Evolutionary conservation across 92 coral and sea anemone species (phyloP).

Genomic region (Ricordea florida): DNA sequence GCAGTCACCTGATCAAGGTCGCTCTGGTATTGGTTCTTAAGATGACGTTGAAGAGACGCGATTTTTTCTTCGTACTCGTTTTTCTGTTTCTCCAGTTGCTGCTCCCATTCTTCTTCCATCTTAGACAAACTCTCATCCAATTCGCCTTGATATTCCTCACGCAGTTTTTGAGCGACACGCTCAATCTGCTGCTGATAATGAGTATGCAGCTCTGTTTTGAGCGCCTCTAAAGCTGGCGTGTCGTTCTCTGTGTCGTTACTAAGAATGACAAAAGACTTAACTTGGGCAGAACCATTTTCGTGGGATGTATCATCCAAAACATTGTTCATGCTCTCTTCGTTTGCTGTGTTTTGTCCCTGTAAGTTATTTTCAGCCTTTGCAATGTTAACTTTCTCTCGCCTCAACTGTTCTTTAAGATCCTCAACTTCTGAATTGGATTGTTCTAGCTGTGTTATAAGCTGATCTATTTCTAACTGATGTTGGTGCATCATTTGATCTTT

Average conservation of each 20-base stretch:
- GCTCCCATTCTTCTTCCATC: constrained; percentile 87
- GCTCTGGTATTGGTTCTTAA: constrained; percentile 81
- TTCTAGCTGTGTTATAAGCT: constrained; percentile 69
- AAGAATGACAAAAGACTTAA: constrained; percentile 22
- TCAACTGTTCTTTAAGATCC: constrained; percentile 44
- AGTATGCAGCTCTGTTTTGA: constrained; percentile 53
- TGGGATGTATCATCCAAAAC: constrained; percentile 11
- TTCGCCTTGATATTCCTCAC: constrained; percentile 85
- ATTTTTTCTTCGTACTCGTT: constrained; percentile 83
- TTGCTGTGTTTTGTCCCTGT: background rate
- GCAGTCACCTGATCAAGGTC: constrained; percentile 91
- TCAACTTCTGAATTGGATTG: constrained; percentile 75
- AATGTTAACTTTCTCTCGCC: constrained; percentile 43
- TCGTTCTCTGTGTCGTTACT: constrained; percentile 47
- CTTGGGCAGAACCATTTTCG: constrained; percentile 6
- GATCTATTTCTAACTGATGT: constrained; percentile 78
- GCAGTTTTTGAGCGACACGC: constrained; percentile 68
- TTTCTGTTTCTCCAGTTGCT: constrained; percentile 85
- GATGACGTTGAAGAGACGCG: constrained; percentile 83
- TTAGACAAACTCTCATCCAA: constrained; percentile 77
- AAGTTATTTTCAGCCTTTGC: no score
- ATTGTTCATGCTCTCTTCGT: background rate
- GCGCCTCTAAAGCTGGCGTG: constrained; percentile 42
- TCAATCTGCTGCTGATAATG: constrained; percentile 79
- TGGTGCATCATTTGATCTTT: constrained; percentile 73